Evolutionary conservation across 37 sponge, comb jelly and placozoan species (phyloP).

Genomic region (Oopsacas minuta): DNA sequence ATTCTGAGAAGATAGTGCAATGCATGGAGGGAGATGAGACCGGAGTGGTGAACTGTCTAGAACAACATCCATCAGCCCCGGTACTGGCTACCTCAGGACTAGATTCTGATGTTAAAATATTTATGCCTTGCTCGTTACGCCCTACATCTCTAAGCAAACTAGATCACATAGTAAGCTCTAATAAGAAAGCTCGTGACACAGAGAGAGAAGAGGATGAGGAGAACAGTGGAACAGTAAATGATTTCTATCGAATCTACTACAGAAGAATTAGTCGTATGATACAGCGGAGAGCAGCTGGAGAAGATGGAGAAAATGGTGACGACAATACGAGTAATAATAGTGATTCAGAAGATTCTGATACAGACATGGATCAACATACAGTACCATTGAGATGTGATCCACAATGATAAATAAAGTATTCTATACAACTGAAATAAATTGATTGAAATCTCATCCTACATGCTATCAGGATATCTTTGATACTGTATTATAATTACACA

Average conservation of each 20-base stretch:
- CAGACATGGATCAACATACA: background rate
- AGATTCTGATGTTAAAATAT: slow-evolving; percentile 78
- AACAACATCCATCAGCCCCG: slow-evolving; percentile 76
- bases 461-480: too few species aligned
- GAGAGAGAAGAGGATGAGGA: background rate
- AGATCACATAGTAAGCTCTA: slow-evolving; percentile 25
- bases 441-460: too few species aligned
- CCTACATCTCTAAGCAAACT: slow-evolving; percentile 37
- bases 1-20: slow-evolving; percentile 63
- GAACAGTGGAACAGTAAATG: background rate
- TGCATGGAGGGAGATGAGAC: slow-evolving; percentile 57
- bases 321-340: background rate
- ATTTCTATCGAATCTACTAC: background rate
- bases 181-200: background rate
- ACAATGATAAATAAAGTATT: too few species aligned
- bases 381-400: background rate
- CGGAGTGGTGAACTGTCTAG: slow-evolving; percentile 88
- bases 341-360: background rate
- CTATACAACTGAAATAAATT: too few species aligned
- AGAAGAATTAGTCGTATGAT: background rate
- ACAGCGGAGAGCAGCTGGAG: background rate
- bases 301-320: background rate
- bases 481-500: too few species aligned
- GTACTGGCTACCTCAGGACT: slow-evolving; percentile 81
- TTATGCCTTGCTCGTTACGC: slow-evolving; percentile 38